Percentiles rank a stretch among this genome's conserved stretches.
Conservation (phyloP, 2,797 vertebrate genomes). For the Xyrichtys novacula region DNA sequence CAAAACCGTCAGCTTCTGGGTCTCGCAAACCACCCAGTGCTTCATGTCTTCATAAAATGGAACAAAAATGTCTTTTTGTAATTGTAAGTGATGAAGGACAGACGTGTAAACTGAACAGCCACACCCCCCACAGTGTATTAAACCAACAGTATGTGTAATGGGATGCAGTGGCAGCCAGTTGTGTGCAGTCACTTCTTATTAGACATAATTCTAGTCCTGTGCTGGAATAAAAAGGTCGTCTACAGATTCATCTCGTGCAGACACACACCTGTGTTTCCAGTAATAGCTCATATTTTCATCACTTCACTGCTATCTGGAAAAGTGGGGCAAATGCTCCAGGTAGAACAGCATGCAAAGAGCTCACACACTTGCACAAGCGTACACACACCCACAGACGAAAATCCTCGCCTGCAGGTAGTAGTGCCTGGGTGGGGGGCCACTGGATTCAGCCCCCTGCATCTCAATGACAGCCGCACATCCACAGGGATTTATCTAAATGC, state of each 20-base stretch:
- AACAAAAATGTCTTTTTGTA: conserved; percentile 22
- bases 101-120: conserved; percentile 34
- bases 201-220: conserved; percentile 48
- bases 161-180: conserved; percentile 32
- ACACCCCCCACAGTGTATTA: conserved; percentile 23
- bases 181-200: conserved; percentile 55
- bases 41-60: conserved; percentile 17
- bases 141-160: conserved; percentile 35
- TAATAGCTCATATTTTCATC: conserved; percentile 60
- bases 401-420: conserved; percentile 47
- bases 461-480: conserved; percentile 78
- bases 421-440: conserved; percentile 49
- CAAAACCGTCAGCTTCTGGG: conserved; percentile 39
- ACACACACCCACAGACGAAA: conserved; percentile 16
- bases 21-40: conserved; percentile 6
- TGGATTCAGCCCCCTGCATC: conserved; percentile 70
- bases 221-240: conserved; percentile 50
- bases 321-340: conserved; percentile 68
- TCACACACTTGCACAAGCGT: not conserved
- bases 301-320: conserved; percentile 54
- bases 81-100: conserved; percentile 45
- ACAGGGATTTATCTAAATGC: conserved; percentile 82
- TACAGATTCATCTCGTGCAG: conserved; percentile 47
- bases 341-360: conserved; percentile 46
- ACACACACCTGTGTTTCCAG: conserved; percentile 42